Evolutionary conservation across 1,140 invertebrate species (phyloP).

Genomic region (silkworm (Bombyx mori)): DNA sequence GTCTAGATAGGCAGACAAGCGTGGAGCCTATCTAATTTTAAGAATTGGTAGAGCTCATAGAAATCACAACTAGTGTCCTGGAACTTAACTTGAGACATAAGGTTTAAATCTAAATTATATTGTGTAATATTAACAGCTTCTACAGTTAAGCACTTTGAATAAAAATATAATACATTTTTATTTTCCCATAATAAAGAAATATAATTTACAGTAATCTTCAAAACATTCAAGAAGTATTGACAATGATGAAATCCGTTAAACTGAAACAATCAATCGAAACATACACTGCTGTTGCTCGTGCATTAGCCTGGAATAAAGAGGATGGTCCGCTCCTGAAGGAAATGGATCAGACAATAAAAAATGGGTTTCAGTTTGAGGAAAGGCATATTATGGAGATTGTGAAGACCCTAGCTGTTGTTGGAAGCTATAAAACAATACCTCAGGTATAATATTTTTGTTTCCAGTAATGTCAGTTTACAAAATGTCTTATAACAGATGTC

Average conservation of each 20-base stretch:
- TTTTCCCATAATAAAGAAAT: no score
- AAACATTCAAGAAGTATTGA: conserved; percentile 60
- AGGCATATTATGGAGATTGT: conserved; percentile 69
- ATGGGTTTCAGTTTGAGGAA: conserved; percentile 41
- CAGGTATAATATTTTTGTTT: conserved; percentile 5
- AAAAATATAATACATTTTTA: no score
- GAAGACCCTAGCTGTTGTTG: conserved; percentile 42
- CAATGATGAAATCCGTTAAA: conserved; percentile 68
- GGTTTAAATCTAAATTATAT: no score
- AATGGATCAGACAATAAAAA: conserved; percentile 30
- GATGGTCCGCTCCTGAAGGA: conserved; percentile 46
- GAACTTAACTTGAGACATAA: no score
- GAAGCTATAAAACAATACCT: conserved; percentile 32
- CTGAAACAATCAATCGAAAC: conserved; percentile 64
- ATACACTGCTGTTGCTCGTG: conserved; percentile 57
- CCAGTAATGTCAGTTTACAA: no score
- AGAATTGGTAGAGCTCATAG: no score
- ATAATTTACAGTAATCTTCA: conserved; percentile 33
- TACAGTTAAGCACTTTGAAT: no score
- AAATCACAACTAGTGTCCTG: no score
- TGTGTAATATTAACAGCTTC: no score
- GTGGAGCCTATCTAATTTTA: no score
- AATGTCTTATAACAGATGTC: no score
- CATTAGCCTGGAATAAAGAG: conserved; percentile 66
- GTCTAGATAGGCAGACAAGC: no score